These are phyloP conservation scores for Synergus umbraculus DNA, from an alignment of 2,888 invertebrate genomes.

Conservation along the genomic window DNA sequence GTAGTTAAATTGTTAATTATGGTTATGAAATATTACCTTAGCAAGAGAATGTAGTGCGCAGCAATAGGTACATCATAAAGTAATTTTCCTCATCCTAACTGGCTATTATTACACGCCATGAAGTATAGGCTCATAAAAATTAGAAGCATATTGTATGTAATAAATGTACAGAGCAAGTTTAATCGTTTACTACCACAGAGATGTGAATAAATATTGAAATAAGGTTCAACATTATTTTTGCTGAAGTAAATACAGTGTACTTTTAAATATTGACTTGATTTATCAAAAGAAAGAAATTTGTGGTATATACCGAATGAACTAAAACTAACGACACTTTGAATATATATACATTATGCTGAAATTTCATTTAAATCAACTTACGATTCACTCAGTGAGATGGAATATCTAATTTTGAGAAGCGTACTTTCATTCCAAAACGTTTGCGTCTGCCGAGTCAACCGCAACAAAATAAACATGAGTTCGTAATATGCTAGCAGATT, in stretches of 20 bases:
- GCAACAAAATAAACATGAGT: conserved; percentile 39
- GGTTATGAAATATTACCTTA: neutral
- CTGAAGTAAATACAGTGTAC: neutral
- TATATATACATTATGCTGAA: neutral
- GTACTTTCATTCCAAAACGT: conserved; percentile 37
- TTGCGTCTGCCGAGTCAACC: conserved; percentile 25
- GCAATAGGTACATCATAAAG: neutral
- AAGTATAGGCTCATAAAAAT: too few relatives aligned
- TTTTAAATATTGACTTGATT: neutral
- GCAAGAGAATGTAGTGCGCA: neutral
- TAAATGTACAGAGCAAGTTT: too few relatives aligned
- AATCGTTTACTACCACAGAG: neutral
- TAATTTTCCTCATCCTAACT: neutral
- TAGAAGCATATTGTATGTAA: too few relatives aligned
- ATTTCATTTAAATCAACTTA: conserved; percentile 36
- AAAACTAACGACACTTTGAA: neutral
- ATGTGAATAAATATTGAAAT: neutral
- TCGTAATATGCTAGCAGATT: conserved; percentile 28
- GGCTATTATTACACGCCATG: neutral
- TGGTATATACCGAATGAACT: neutral
- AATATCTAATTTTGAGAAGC: conserved; percentile 39
- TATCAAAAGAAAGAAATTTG: neutral
- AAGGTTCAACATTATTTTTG: neutral
- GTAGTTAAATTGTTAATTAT: neutral
- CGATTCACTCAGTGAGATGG: conserved; percentile 10